These are phyloP conservation scores for Coelinius sp. DNA, from an alignment of 2,888 invertebrate species.

Conservation along the genomic window DNA sequence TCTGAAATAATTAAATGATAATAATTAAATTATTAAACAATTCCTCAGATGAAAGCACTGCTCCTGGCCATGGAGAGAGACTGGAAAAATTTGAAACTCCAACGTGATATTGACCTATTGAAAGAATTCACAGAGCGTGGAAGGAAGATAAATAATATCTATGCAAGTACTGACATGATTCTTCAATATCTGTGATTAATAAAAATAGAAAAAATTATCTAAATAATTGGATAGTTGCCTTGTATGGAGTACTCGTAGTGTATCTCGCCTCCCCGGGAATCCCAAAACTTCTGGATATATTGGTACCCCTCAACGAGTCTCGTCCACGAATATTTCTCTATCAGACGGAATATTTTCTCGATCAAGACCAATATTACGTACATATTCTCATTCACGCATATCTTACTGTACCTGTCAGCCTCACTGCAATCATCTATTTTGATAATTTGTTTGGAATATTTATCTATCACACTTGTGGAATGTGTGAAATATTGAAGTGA, in stretches of 20 bases:
- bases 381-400: constrained; percentile 41
- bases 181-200: background rate
- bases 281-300: constrained; percentile 43
- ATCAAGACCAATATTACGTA: constrained; percentile 45
- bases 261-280: constrained; percentile 22
- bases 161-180: constrained; percentile 7
- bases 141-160: background rate
- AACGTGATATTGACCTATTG: background rate
- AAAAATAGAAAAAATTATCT: background rate
- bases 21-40: background rate
- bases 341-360: constrained; percentile 46
- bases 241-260: background rate
- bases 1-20: background rate
- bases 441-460: constrained; percentile 34
- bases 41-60: background rate
- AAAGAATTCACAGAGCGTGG: background rate
- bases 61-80: background rate
- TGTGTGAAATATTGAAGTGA: constrained; percentile 39
- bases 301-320: constrained; percentile 45
- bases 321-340: constrained; percentile 37
- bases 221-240: background rate
- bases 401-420: constrained; percentile 38
- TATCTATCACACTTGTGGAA: constrained; percentile 46
- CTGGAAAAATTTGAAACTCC: background rate
- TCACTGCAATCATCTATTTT: constrained; percentile 38